Percentiles rank a stretch among this genome's conserved stretches.
Conservation (phyloP, 1,140 invertebrate genomes). For the Coptotermes formosanus region DNA sequence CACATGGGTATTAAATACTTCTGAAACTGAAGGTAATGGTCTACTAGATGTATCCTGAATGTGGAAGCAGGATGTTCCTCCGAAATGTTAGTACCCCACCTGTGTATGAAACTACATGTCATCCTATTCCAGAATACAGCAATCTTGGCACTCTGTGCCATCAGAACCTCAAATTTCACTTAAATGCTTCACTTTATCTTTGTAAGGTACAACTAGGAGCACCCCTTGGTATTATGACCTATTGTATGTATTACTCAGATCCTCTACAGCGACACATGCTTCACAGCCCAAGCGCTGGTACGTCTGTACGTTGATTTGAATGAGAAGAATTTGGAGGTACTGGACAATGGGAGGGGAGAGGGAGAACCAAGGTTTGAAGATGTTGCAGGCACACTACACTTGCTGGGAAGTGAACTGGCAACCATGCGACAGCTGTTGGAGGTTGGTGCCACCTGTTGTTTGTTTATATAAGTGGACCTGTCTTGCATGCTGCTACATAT, state of each 20-base stretch:
- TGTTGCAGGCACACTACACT: slow-evolving; percentile 67
- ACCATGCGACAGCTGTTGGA: slow-evolving; percentile 56
- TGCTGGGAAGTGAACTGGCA: slow-evolving; percentile 60
- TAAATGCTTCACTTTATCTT: too few relatives aligned
- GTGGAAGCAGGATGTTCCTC: too few relatives aligned
- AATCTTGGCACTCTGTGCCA: too few relatives aligned
- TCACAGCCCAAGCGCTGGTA: slow-evolving; percentile 76
- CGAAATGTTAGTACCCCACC: too few relatives aligned
- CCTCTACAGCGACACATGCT: slow-evolving; percentile 71
- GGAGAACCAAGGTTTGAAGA: slow-evolving; percentile 66
- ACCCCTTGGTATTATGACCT: not conserved
- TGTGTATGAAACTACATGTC: too few relatives aligned
- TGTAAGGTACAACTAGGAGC: not conserved
- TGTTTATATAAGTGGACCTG: not conserved
- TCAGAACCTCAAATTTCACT: too few relatives aligned
- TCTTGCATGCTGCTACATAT: not conserved
- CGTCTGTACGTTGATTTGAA: slow-evolving; percentile 76
- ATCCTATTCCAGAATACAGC: too few relatives aligned
- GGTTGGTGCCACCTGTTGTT: slow-evolving; percentile 39
- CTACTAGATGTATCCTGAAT: too few relatives aligned
- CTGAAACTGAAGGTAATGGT: too few relatives aligned
- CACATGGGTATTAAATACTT: too few relatives aligned
- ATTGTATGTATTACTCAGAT: slow-evolving; percentile 45
- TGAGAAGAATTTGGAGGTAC: slow-evolving; percentile 57
- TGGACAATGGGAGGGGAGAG: slow-evolving; percentile 46